Evolutionary conservation across 2,888 invertebrate species (phyloP).

Genomic region (Himalopsyche kuldschensis): DNA sequence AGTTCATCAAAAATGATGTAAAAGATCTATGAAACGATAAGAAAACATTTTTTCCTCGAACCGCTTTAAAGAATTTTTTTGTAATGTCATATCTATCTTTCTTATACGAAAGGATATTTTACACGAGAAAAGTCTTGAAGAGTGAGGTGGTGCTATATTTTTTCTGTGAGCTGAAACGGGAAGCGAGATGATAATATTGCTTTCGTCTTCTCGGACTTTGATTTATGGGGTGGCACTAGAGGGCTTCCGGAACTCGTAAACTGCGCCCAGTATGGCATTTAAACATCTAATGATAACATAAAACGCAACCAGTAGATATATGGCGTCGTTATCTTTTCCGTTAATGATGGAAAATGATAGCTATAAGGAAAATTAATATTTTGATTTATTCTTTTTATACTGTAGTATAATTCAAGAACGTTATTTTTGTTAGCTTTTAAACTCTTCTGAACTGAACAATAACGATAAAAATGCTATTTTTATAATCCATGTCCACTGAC

Average conservation of each 20-base stretch:
- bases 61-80: too few relatives aligned
- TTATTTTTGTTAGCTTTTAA: too few relatives aligned
- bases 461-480: too few relatives aligned
- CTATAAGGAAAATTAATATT: neutral
- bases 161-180: neutral
- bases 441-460: too few relatives aligned
- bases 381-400: neutral
- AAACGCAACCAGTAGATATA: neutral
- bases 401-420: neutral
- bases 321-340: neutral
- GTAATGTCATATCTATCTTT: neutral
- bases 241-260: neutral
- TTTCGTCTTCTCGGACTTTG: neutral
- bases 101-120: neutral
- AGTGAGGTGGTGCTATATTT: neutral
- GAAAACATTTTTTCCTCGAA: too few relatives aligned
- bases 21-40: too few relatives aligned
- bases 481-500: too few relatives aligned
- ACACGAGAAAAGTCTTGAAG: neutral
- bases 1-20: too few relatives aligned
- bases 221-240: neutral
- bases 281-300: neutral
- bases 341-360: neutral
- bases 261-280: neutral
- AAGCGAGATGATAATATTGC: neutral